These are phyloP conservation scores for Hemaris fuciformis DNA, from an alignment of 2,888 invertebrate species.

Conservation along the genomic window DNA sequence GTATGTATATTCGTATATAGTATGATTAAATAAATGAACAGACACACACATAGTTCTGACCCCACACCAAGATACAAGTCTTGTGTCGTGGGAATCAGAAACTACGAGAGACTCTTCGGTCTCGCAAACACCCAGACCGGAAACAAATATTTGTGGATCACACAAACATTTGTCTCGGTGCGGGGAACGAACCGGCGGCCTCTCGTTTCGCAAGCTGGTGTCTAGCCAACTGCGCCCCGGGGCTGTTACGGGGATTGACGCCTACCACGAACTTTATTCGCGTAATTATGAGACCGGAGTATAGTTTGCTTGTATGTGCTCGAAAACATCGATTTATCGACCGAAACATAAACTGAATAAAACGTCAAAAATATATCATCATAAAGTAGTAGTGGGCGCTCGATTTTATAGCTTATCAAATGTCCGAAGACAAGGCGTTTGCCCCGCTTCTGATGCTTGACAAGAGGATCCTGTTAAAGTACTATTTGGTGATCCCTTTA, in stretches of 20 bases:
- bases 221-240: too few species aligned
- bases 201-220: too few species aligned
- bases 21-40: too few species aligned
- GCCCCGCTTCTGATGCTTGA: background rate
- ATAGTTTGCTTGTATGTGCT: background rate
- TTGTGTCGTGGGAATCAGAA: too few species aligned
- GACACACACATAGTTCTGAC: too few species aligned
- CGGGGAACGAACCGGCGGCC: too few species aligned
- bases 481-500: background rate
- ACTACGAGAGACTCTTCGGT: too few species aligned
- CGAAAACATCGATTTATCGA: background rate
- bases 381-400: background rate
- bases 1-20: conserved; percentile 71
- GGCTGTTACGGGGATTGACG: too few species aligned
- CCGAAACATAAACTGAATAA: background rate
- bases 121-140: too few species aligned
- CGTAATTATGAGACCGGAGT: background rate
- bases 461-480: background rate
- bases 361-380: background rate
- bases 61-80: too few species aligned
- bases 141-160: too few species aligned
- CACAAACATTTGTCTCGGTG: too few species aligned
- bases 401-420: conserved; percentile 9
- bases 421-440: conserved; percentile 13
- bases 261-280: background rate